These are phyloP conservation scores for Gymnopithys bicolor DNA, from an alignment of 2,797 vertebrate genomes.

Conservation along the genomic window DNA sequence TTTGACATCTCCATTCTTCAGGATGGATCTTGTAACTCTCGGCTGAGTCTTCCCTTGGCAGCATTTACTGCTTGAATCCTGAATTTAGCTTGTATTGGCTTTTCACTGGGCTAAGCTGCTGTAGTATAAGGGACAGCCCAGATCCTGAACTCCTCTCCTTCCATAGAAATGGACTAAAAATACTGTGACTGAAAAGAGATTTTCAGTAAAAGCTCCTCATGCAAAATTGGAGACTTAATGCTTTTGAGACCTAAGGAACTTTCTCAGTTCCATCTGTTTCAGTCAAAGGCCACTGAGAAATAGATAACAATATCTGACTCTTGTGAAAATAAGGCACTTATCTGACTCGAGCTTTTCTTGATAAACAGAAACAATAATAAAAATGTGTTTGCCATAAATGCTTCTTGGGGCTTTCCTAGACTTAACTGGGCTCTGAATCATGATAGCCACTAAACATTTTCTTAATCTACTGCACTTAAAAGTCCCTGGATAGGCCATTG, in stretches of 20 bases:
- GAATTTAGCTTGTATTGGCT: not conserved
- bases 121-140: not conserved
- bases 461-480: not conserved
- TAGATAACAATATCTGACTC: not conserved
- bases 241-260: not conserved
- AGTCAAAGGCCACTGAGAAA: not conserved
- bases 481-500: not conserved
- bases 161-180: not conserved
- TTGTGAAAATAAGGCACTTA: not conserved
- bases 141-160: not conserved
- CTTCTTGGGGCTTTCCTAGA: not conserved
- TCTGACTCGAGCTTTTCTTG: not conserved
- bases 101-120: not conserved
- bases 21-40: not conserved
- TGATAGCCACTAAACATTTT: not conserved
- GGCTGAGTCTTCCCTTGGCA: not conserved
- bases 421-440: not conserved
- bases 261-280: not conserved
- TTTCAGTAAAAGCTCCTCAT: not conserved
- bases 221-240: not conserved
- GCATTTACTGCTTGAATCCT: not conserved
- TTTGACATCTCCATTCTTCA: not conserved
- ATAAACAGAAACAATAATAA: not conserved
- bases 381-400: not conserved
- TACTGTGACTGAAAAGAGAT: not conserved